These are phyloP conservation scores for Anseranas semipalmata DNA, from an alignment of 2,113 vertebrate genomes.

Conservation along the genomic window DNA sequence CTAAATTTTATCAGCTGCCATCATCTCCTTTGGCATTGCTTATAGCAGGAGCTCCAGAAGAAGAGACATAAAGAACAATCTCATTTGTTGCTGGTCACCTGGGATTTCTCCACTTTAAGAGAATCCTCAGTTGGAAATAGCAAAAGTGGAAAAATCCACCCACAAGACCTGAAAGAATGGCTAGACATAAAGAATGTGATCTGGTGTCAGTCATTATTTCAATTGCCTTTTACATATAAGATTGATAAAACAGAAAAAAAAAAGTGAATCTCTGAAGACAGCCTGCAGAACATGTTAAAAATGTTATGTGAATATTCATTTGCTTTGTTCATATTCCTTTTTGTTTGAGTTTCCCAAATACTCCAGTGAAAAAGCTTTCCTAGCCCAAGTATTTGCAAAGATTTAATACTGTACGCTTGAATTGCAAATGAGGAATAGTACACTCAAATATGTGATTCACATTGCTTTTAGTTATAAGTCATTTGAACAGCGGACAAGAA, in stretches of 20 bases:
- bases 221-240: background rate
- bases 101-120: background rate
- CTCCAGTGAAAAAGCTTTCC: background rate
- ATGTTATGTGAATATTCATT: background rate
- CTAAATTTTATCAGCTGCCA: background rate
- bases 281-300: background rate
- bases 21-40: background rate
- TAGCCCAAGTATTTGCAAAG: background rate
- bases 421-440: background rate
- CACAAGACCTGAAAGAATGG: background rate
- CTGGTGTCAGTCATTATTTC: background rate
- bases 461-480: background rate
- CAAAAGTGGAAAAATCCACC: background rate
- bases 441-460: background rate
- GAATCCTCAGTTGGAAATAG: background rate
- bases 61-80: background rate
- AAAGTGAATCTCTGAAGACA: background rate
- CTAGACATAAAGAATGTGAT: background rate
- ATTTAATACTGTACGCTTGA: background rate
- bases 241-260: background rate
- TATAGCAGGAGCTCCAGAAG: background rate
- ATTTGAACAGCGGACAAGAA: background rate
- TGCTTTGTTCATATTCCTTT: constrained; percentile 1
- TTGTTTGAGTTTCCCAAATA: constrained; percentile 4
- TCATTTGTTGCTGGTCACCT: background rate